Evolutionary conservation across 2,113 vertebrate species (phyloP).

Genomic region (Uria lomvia): DNA sequence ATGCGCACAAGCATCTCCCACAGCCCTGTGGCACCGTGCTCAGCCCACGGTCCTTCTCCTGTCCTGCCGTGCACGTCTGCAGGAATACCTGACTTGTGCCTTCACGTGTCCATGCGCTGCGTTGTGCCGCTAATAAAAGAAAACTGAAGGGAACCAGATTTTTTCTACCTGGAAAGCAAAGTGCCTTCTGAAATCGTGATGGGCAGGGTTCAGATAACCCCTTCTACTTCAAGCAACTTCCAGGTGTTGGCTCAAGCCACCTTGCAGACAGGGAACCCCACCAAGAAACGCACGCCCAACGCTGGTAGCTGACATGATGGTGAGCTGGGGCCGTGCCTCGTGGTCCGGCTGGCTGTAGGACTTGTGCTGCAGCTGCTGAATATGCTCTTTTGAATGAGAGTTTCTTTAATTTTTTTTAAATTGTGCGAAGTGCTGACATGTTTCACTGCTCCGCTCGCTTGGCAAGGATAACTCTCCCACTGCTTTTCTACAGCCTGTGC

Average conservation of each 20-base stretch:
- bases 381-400: accelerated
- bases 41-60: neutral
- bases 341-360: neutral
- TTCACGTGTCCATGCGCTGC: accelerated
- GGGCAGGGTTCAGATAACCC: accelerated
- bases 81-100: neutral
- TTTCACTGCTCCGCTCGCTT: neutral
- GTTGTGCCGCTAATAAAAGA: too few relatives aligned
- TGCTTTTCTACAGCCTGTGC: neutral
- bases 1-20: neutral
- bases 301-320: accelerated
- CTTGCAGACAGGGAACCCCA: neutral
- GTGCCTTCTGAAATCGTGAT: neutral
- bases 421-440: neutral
- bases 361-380: accelerated
- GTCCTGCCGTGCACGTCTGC: neutral
- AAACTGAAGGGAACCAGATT: neutral
- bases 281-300: neutral
- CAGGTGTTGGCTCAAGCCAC: neutral
- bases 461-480: neutral
- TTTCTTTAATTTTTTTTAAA: neutral
- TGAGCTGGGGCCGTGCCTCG: accelerated
- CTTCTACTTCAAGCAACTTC: neutral
- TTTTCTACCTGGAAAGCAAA: neutral
- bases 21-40: accelerated